These are phyloP conservation scores for Ctena decussata DNA, from an alignment of 2,888 invertebrate genomes.

Conservation along the genomic window DNA sequence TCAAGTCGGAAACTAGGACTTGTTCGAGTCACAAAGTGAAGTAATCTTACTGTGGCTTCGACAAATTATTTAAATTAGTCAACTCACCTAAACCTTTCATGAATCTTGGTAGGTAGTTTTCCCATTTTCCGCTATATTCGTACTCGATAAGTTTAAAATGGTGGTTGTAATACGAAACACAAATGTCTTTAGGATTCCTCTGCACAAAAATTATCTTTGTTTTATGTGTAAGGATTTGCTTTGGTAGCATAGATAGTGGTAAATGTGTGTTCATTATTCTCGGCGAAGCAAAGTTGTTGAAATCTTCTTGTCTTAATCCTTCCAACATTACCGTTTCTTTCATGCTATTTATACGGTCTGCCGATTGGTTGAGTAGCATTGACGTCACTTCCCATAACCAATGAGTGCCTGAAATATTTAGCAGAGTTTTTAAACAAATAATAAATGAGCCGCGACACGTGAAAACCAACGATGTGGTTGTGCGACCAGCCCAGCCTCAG, in stretches of 20 bases:
- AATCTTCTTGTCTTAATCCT: constrained; percentile 52
- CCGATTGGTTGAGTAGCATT: constrained; percentile 67
- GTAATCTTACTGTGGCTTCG: too few relatives aligned
- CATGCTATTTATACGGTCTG: constrained; percentile 66
- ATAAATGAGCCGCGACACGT: too few relatives aligned
- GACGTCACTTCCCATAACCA: constrained; percentile 76
- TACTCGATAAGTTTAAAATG: constrained; percentile 71
- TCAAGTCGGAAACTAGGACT: too few relatives aligned
- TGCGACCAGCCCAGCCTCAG: too few relatives aligned
- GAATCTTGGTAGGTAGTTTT: constrained; percentile 65
- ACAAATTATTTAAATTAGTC: too few relatives aligned
- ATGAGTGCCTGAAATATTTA: constrained; percentile 71
- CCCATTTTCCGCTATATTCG: constrained; percentile 66
- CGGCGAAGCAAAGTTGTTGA: constrained; percentile 63
- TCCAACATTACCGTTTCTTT: constrained; percentile 75
- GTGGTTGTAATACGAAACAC: constrained; percentile 74
- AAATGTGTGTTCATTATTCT: constrained; percentile 74
- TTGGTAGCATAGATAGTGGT: constrained; percentile 66
- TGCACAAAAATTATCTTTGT: constrained; percentile 72
- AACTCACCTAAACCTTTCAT: constrained; percentile 66
- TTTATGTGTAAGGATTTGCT: constrained; percentile 59
- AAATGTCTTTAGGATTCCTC: constrained; percentile 74
- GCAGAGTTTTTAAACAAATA: too few relatives aligned
- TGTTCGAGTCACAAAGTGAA: too few relatives aligned
- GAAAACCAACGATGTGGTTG: too few relatives aligned